Conservation (phyloP, 2,797 vertebrate species). For the Myotis findleyi region DNA sequence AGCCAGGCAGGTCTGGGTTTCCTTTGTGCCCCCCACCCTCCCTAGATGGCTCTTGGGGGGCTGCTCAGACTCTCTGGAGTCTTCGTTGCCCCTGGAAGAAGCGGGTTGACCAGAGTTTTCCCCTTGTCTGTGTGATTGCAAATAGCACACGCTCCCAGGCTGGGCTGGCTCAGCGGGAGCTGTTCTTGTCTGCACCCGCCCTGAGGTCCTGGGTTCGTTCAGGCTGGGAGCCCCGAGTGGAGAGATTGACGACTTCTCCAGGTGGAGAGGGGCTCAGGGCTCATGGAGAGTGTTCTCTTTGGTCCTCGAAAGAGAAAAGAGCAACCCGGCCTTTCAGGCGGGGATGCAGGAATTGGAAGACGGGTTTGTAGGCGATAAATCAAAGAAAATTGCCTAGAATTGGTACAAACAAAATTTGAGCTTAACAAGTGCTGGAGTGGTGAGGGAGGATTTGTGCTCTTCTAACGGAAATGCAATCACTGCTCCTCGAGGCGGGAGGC, state of each 20-base stretch:
- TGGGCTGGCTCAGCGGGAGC: background rate
- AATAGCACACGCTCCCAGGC: fast-evolving
- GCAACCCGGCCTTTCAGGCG: background rate
- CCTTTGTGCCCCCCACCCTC: background rate
- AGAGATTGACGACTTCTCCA: background rate
- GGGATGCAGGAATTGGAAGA: slow-evolving; percentile 45
- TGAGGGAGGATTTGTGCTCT: background rate
- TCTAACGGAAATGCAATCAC: background rate
- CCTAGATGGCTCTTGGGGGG: background rate
- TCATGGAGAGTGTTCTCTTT: background rate
- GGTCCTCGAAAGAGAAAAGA: slow-evolving; percentile 11
- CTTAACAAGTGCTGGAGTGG: slow-evolving; percentile 47
- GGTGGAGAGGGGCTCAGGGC: background rate
- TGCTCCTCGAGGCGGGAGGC: background rate
- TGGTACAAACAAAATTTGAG: slow-evolving; percentile 44
- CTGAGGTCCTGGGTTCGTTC: background rate
- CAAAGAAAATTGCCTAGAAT: slow-evolving; percentile 49
- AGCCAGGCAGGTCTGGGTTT: background rate
- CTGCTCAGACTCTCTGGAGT: background rate
- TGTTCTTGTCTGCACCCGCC: background rate
- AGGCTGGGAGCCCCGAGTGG: background rate
- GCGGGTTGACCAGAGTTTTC: background rate
- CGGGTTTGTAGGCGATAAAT: slow-evolving; percentile 11
- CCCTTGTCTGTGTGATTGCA: background rate
- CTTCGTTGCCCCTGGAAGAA: background rate